Conservation (phyloP, 2,113 vertebrate genomes). For the Aldabrachelys gigantea region DNA sequence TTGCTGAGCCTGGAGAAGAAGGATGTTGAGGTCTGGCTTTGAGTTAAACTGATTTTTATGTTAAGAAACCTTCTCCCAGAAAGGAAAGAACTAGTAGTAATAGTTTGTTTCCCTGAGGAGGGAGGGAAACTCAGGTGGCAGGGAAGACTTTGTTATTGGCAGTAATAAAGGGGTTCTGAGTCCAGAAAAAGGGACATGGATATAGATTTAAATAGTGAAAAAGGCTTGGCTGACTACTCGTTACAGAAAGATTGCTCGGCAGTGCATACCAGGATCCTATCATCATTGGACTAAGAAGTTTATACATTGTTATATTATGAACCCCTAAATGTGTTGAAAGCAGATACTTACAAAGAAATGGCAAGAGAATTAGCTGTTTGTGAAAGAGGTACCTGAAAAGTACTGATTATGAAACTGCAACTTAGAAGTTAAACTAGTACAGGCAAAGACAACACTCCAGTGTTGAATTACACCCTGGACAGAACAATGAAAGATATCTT, state of each 20-base stretch:
- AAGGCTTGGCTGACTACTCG: no score
- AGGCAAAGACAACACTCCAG: fast-evolving
- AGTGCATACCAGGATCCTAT: no score
- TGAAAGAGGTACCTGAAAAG: no score
- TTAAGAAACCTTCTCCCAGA: background rate
- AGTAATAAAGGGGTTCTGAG: no score
- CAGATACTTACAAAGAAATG: background rate
- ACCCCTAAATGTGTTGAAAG: background rate
- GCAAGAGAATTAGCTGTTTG: background rate
- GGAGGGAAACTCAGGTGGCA: no score
- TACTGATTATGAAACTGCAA: background rate
- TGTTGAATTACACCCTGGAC: background rate
- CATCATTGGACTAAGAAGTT: no score
- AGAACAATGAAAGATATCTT: background rate
- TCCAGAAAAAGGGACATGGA: no score
- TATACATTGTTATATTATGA: background rate
- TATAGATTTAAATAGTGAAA: no score
- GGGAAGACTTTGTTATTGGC: no score
- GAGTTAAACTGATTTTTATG: background rate
- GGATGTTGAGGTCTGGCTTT: background rate
- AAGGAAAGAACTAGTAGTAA: no score
- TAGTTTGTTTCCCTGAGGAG: no score
- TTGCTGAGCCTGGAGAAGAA: background rate
- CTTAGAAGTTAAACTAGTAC: background rate
- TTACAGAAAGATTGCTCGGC: no score